These are phyloP conservation scores for Menura novaehollandiae DNA, from an alignment of 2,113 vertebrate species.

Conservation along the genomic window DNA sequence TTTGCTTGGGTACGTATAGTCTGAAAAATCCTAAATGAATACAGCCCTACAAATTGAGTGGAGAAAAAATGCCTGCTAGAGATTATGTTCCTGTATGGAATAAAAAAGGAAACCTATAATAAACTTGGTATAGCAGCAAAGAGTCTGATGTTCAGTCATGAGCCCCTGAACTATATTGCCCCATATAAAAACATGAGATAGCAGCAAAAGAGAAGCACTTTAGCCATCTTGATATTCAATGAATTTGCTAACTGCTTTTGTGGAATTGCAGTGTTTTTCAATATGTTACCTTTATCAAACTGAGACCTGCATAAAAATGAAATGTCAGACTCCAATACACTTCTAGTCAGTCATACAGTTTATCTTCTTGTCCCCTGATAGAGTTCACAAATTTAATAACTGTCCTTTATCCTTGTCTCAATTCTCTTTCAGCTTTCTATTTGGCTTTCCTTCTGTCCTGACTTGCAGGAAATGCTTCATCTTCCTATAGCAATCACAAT, in stretches of 20 bases:
- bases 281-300: constrained; percentile 68
- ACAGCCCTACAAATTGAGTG: not conserved
- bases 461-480: constrained; percentile 66
- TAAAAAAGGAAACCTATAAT: not conserved
- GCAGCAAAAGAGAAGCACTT: constrained; percentile 42
- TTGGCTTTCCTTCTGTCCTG: constrained; percentile 50
- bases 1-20: not conserved
- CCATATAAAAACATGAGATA: constrained; percentile 51
- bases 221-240: constrained; percentile 53
- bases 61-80: not conserved
- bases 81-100: not conserved
- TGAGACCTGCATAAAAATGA: constrained; percentile 73
- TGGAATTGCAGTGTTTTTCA: constrained; percentile 56
- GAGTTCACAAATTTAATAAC: constrained; percentile 79
- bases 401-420: constrained; percentile 71
- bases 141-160: constrained; percentile 26
- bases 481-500: constrained; percentile 43
- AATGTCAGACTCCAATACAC: constrained; percentile 73
- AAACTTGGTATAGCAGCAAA: constrained; percentile 29
- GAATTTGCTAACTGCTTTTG: constrained; percentile 64
- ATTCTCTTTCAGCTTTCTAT: constrained; percentile 66
- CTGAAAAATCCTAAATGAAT: not conserved
- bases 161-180: constrained; percentile 39
- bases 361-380: constrained; percentile 75
- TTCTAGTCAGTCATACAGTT: constrained; percentile 66